Percentiles rank a stretch among this genome's conserved stretches.
These are phyloP conservation scores for Sturmia bella DNA, from an alignment of 2,888 invertebrate genomes.

Conservation along the genomic window DNA sequence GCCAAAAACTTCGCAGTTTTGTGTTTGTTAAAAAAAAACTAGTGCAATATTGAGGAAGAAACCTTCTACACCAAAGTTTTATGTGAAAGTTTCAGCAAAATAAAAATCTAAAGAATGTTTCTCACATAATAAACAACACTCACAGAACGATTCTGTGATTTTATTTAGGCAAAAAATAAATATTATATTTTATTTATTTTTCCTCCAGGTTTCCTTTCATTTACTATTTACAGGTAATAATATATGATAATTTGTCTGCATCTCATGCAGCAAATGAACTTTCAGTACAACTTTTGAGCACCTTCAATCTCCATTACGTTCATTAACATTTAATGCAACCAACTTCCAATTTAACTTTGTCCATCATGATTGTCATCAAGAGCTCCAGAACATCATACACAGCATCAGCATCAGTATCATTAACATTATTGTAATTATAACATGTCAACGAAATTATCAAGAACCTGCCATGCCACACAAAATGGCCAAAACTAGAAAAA, in stretches of 20 bases:
- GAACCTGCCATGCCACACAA: conserved; percentile 39
- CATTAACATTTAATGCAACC: conserved; percentile 76
- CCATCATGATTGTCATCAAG: conserved; percentile 72
- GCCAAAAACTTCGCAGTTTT: no score
- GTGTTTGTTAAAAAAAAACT: no score
- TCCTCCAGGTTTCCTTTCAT: background rate
- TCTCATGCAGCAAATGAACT: conserved; percentile 12
- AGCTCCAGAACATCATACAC: conserved; percentile 32
- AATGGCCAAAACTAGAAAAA: conserved; percentile 28
- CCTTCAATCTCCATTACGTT: conserved; percentile 77
- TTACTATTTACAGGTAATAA: conserved; percentile 26
- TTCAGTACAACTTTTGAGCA: conserved; percentile 49
- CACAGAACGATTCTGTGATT: background rate
- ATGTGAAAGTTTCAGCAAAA: no score
- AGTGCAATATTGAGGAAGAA: no score
- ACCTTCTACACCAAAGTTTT: no score
- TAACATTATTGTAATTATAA: conserved; percentile 64
- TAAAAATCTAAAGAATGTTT: no score
- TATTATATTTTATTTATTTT: conserved; percentile 17
- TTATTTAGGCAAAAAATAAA: background rate
- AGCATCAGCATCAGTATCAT: conserved; percentile 37
- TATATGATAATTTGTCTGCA: conserved; percentile 44
- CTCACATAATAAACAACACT: background rate
- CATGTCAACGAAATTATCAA: conserved; percentile 62
- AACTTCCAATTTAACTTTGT: conserved; percentile 80